phyloP scores from a whole-genome alignment of 2,113 vertebrate species.

The Pseudonaja textilis region DNA sequence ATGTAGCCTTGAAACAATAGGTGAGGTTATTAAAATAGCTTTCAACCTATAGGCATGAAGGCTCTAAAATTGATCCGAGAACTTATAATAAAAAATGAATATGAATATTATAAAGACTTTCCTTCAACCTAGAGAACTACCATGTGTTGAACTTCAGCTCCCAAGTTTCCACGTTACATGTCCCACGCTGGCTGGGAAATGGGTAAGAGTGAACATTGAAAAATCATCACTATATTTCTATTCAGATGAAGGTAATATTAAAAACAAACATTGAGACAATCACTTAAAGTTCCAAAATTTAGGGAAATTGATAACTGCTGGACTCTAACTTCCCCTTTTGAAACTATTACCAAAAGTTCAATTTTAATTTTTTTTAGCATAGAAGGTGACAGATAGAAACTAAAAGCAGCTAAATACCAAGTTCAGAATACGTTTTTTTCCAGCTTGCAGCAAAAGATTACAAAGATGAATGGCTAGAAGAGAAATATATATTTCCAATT shows the following conservation, averaged over 20 bases:
- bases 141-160: not conserved
- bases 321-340: not conserved
- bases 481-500: constrained; percentile 55
- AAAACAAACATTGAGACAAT: not conserved
- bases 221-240: not conserved
- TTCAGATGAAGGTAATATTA: not conserved
- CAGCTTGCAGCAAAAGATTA: constrained; percentile 24
- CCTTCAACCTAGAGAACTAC: not conserved
- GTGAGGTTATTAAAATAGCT: not conserved
- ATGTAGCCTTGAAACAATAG: not conserved
- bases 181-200: not conserved
- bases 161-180: not conserved
- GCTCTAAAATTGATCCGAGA: not conserved
- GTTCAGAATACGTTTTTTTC: not conserved
- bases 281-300: not conserved
- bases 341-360: not conserved
- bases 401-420: not conserved
- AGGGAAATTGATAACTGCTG: not conserved
- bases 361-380: not conserved
- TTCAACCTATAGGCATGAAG: not conserved
- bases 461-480: constrained; percentile 46
- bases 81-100: not conserved
- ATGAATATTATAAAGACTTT: not conserved
- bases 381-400: not conserved
- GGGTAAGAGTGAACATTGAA: not conserved